These are phyloP conservation scores for Ovibos moschatus DNA, from an alignment of 2,113 vertebrate genomes.

Conservation along the genomic window DNA sequence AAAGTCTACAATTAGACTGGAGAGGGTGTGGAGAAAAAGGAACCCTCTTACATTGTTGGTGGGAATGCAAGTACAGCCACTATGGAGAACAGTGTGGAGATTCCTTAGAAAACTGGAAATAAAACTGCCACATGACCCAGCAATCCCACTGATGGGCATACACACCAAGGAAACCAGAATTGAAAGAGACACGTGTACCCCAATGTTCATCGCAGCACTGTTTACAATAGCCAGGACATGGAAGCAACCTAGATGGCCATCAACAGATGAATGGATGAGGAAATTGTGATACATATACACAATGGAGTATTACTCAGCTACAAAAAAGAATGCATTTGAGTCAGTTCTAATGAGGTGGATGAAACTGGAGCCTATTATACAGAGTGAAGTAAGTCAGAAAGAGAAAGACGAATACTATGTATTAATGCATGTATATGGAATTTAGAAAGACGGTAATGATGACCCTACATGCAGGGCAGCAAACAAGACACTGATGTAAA, in stretches of 20 bases:
- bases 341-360: neutral
- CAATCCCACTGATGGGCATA: neutral
- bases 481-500: neutral
- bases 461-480: neutral
- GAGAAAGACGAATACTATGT: neutral
- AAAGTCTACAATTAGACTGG: neutral
- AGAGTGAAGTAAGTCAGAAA: neutral
- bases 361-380: neutral
- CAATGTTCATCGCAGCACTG: neutral
- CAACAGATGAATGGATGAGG: neutral
- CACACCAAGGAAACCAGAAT: neutral
- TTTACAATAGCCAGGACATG: neutral
- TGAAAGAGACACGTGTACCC: neutral
- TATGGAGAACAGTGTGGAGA: neutral
- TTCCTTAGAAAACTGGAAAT: neutral
- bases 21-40: neutral
- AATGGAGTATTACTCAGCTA: neutral
- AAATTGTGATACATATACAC: neutral
- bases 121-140: neutral
- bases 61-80: neutral
- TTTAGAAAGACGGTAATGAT: neutral
- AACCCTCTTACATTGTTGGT: neutral
- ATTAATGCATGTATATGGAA: neutral
- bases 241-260: neutral
- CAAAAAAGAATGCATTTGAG: neutral